These are phyloP conservation scores for Formica selysi DNA, from an alignment of 1,140 invertebrate genomes.

Conservation along the genomic window DNA sequence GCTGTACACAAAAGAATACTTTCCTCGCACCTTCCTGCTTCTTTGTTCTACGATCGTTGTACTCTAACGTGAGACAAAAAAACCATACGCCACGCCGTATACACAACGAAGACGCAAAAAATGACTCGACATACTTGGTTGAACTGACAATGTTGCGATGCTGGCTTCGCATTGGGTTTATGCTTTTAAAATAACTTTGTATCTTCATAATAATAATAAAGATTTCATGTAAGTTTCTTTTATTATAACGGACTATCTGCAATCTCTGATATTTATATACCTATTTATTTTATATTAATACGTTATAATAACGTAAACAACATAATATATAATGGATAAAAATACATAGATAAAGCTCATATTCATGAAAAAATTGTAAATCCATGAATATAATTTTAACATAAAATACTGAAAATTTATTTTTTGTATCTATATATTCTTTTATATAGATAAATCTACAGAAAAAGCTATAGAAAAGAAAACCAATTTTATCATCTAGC, in stretches of 20 bases:
- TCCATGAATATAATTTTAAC: not conserved
- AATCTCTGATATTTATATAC: constrained; percentile 16
- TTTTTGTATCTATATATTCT: not conserved
- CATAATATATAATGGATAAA: not conserved
- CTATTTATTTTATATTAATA: not conserved
- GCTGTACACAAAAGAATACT: constrained; percentile 72
- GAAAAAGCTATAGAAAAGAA: not conserved
- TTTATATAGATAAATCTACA: not conserved
- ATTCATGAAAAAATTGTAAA: not conserved
- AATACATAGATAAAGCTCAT: not conserved
- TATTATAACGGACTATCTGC: not conserved
- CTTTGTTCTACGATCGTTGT: constrained; percentile 59
- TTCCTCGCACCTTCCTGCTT: constrained; percentile 66
- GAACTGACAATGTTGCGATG: not conserved
- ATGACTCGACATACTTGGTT: constrained; percentile 9
- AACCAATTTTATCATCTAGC: not conserved
- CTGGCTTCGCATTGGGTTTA: not conserved
- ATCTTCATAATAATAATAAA: not conserved
- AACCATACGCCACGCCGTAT: not conserved
- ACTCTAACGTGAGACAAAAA: constrained; percentile 45
- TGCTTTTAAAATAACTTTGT: not conserved
- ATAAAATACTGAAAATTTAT: not conserved
- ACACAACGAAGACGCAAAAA: constrained; percentile 33
- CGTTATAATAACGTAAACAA: not conserved
- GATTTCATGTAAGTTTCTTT: not conserved